Percentiles rank a stretch among this genome's conserved stretches.
phyloP scores from a whole-genome alignment of 1,140 invertebrate genomes.

The Bactericera cockerelli region DNA sequence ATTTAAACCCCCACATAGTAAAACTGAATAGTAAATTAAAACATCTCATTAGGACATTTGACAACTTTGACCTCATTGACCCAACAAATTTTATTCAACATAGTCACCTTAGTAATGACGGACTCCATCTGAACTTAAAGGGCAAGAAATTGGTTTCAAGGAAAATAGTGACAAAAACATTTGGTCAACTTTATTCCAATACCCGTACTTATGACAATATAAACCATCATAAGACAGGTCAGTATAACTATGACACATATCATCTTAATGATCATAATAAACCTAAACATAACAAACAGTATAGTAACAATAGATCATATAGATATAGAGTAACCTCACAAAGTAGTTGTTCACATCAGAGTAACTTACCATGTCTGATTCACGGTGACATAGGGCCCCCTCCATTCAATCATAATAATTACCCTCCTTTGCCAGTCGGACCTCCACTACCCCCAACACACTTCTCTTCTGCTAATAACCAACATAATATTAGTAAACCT shows the following conservation, averaged over 20 bases:
- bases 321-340: neutral
- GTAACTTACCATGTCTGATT: no score
- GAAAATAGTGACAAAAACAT: neutral
- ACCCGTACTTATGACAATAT: neutral
- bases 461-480: no score
- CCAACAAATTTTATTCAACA: neutral
- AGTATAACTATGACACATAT: neutral
- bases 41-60: constrained; percentile 1
- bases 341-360: no score
- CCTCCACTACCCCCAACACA: no score
- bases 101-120: neutral
- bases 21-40: constrained; percentile 4
- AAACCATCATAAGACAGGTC: neutral
- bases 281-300: neutral
- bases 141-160: neutral
- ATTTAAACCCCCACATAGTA: neutral
- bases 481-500: no score
- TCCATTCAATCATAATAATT: no score
- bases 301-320: no score
- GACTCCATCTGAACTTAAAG: neutral
- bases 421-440: no score
- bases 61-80: neutral
- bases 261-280: neutral
- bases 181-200: neutral
- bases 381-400: no score